phyloP scores from a whole-genome alignment of 2,113 vertebrate genomes.

The Anolis carolinensis region DNA sequence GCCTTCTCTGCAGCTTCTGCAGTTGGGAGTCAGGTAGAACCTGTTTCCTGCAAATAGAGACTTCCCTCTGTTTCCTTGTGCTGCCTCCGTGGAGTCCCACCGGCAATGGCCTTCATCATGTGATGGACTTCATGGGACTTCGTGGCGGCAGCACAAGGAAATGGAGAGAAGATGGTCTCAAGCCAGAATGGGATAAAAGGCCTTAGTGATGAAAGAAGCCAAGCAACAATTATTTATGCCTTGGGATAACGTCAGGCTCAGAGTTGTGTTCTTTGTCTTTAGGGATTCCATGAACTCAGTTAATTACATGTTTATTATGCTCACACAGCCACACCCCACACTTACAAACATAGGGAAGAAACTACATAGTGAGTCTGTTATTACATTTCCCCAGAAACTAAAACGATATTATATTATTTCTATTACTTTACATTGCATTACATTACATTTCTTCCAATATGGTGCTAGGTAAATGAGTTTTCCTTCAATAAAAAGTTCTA shows the following conservation, averaged over 20 bases:
- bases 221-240: not conserved
- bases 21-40: too few relatives aligned
- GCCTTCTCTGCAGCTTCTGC: too few relatives aligned
- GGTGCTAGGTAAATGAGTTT: not conserved
- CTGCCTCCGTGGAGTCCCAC: too few relatives aligned
- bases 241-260: not conserved
- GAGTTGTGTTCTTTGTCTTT: not conserved
- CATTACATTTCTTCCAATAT: too few relatives aligned
- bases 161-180: too few relatives aligned
- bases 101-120: too few relatives aligned
- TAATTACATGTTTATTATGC: not conserved
- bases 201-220: not conserved
- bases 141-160: too few relatives aligned
- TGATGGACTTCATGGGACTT: too few relatives aligned
- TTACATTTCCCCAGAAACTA: not conserved
- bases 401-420: not conserved
- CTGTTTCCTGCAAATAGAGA: too few relatives aligned
- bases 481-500: not conserved
- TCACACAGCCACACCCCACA: not conserved
- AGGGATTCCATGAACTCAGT: not conserved
- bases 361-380: not conserved
- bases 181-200: too few relatives aligned
- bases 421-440: too few relatives aligned
- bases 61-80: too few relatives aligned
- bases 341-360: not conserved